Conservation (phyloP, 30 jellyfish, hydroid and myxozoan genomes). For the Pelagia noctiluca region DNA sequence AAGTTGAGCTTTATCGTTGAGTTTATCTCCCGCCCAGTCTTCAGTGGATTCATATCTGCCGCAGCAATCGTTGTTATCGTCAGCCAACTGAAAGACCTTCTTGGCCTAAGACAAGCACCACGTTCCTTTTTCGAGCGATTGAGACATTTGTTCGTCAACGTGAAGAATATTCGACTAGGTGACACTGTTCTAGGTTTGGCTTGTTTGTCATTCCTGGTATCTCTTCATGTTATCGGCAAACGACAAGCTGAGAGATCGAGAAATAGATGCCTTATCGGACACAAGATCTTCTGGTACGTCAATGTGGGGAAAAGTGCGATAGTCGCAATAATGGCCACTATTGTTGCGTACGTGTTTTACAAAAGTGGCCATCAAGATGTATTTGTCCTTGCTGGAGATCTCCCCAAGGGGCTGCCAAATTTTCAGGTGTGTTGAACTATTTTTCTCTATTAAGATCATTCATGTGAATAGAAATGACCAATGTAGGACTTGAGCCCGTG, state of each 20-base stretch:
- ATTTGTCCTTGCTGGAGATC: conserved; percentile 54
- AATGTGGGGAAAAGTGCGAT: conserved; percentile 65
- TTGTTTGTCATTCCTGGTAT: neutral
- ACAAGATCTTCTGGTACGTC: neutral
- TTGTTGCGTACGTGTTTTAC: conserved; percentile 56
- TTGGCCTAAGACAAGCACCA: neutral
- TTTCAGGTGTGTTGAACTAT: conserved; percentile 47
- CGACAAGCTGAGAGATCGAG: neutral
- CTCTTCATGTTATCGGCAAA: neutral
- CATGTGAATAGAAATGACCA: neutral
- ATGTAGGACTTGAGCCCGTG: too few species aligned
- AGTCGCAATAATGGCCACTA: conserved; percentile 61
- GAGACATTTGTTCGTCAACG: neutral
- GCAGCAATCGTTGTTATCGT: neutral
- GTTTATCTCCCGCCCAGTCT: neutral
- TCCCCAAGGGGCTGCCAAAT: conserved; percentile 88
- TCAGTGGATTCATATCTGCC: conserved; percentile 2
- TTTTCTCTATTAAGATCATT: neutral
- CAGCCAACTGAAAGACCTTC: neutral
- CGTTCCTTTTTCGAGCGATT: neutral
- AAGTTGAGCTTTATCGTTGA: neutral
- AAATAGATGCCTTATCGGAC: neutral
- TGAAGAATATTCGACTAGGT: neutral
- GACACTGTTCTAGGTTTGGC: neutral
- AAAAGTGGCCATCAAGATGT: conserved; percentile 9